Conservation (phyloP, 2,797 vertebrate species). For the Acrossocheilus fasciatus region DNA sequence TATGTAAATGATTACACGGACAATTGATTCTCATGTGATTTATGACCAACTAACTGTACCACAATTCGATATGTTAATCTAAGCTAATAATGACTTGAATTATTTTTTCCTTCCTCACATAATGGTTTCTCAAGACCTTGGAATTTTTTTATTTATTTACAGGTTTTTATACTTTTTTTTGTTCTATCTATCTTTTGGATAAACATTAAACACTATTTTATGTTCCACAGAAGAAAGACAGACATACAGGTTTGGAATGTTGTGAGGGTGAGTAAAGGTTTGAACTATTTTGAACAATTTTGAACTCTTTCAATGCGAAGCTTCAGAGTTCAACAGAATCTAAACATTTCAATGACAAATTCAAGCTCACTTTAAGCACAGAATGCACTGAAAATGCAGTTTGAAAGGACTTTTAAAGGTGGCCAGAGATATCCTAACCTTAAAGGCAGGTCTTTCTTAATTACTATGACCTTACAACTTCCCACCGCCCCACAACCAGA, state of each 20-base stretch:
- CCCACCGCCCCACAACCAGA: conserved; percentile 70
- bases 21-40: neutral
- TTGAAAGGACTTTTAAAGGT: conserved; percentile 70
- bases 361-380: neutral
- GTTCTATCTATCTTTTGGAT: neutral
- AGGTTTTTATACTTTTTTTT: neutral
- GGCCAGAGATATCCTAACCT: conserved; percentile 73
- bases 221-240: neutral
- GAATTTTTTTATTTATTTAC: neutral
- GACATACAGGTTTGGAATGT: neutral
- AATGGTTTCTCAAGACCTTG: neutral
- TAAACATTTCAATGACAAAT: neutral
- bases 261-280: neutral
- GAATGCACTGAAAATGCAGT: conserved; percentile 54
- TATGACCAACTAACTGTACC: neutral
- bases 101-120: neutral
- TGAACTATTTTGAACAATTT: neutral
- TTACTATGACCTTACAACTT: conserved; percentile 79
- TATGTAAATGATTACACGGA: neutral
- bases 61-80: neutral
- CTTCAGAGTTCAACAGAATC: neutral
- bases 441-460: conserved; percentile 77
- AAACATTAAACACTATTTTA: neutral
- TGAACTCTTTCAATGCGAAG: neutral
- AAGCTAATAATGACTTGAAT: neutral